Conservation (phyloP, 2,113 vertebrate genomes). For the Mormyrus iriodes region DNA sequence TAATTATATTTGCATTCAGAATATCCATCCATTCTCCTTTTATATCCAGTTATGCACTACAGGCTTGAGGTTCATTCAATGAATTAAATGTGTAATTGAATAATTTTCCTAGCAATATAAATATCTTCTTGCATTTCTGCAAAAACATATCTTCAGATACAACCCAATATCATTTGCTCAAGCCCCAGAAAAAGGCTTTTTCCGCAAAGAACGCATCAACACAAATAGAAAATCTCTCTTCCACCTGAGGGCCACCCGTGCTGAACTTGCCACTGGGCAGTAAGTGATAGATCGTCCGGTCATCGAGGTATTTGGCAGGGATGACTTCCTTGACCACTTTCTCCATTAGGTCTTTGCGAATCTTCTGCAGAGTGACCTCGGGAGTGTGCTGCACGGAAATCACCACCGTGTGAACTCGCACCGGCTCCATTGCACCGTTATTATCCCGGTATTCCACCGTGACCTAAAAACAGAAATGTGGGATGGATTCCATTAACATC, state of each 20-base stretch:
- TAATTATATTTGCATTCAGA: not conserved
- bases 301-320: conserved; percentile 56
- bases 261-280: conserved; percentile 64
- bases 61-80: not conserved
- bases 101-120: not conserved
- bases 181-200: not conserved
- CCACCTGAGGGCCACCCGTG: conserved; percentile 54
- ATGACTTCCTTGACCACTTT: conserved; percentile 58
- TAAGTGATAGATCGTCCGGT: conserved; percentile 61
- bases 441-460: conserved; percentile 63
- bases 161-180: not conserved
- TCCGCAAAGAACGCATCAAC: not conserved
- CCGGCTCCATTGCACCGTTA: conserved; percentile 58
- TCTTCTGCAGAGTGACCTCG: conserved; percentile 50
- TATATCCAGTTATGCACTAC: not conserved
- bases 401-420: conserved; percentile 61
- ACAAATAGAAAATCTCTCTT: not conserved
- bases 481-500: not conserved
- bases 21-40: not conserved
- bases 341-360: conserved; percentile 53
- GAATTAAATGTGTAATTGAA: not conserved
- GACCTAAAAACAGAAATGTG: conserved; percentile 38
- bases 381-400: conserved; percentile 61
- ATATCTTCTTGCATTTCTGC: not conserved
- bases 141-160: not conserved